Conservation (phyloP, 2,797 vertebrate genomes). For the Peromyscus aztecus region DNA sequence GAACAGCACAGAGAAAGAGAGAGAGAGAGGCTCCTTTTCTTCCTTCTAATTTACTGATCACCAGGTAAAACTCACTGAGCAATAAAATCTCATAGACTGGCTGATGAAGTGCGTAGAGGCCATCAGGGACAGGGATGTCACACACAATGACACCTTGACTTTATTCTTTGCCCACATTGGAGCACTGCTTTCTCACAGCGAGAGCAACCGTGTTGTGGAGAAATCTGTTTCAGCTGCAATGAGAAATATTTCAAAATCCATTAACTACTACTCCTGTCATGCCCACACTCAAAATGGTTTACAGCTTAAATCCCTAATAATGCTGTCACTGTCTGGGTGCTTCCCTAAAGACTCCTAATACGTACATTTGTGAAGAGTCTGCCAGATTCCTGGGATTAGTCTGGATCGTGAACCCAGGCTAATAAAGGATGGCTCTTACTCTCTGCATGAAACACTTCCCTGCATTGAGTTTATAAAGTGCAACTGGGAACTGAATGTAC, state of each 20-base stretch:
- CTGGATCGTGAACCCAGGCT: conserved; percentile 45
- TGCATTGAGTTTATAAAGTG: not conserved
- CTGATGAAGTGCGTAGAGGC: not conserved
- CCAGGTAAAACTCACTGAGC: conserved; percentile 65
- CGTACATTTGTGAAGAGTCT: conserved; percentile 56
- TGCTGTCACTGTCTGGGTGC: conserved; percentile 39
- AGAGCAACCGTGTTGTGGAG: conserved; percentile 24
- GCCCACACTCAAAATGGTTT: conserved; percentile 64
- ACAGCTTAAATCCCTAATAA: conserved; percentile 61
- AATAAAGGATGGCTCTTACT: conserved; percentile 42
- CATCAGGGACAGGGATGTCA: conserved; percentile 51
- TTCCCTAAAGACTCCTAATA: conserved; percentile 64
- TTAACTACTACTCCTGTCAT: conserved; percentile 58
- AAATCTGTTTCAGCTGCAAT: conserved; percentile 40
- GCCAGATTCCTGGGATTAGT: conserved; percentile 63
- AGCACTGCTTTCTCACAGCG: conserved; percentile 50
- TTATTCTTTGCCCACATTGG: not conserved
- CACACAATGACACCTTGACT: not conserved
- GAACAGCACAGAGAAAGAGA: conserved; percentile 42
- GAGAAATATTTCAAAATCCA: conserved; percentile 60
- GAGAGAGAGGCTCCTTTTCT: conserved; percentile 3
- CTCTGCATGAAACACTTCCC: conserved; percentile 8
- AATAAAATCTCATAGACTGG: conserved; percentile 12
- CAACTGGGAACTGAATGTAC: not conserved
- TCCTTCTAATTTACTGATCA: conserved; percentile 33